These are phyloP conservation scores for Incurvaria masculella DNA, from an alignment of 2,888 invertebrate genomes.

Conservation along the genomic window DNA sequence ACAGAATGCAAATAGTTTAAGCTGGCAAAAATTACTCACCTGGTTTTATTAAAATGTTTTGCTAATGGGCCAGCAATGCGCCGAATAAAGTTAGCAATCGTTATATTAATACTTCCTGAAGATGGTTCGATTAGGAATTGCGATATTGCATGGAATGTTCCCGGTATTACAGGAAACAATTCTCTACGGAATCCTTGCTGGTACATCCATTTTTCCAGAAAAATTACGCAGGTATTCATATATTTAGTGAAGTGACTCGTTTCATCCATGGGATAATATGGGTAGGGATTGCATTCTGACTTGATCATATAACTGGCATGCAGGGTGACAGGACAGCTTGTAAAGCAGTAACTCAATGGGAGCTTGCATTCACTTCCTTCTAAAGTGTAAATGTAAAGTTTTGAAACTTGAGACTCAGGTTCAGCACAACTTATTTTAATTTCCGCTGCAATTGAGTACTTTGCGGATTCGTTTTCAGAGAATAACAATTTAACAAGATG, in stretches of 20 bases:
- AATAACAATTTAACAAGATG: background rate
- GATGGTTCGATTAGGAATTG: slow-evolving; percentile 25
- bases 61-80: slow-evolving; percentile 44
- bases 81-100: slow-evolving; percentile 38
- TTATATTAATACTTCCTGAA: slow-evolving; percentile 33
- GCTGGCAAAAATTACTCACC: slow-evolving; percentile 24
- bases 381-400: background rate
- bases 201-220: slow-evolving; percentile 48
- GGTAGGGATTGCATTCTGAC: slow-evolving; percentile 33
- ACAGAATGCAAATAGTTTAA: no score
- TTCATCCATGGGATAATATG: slow-evolving; percentile 33
- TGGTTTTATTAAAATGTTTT: slow-evolving; percentile 36
- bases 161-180: slow-evolving; percentile 41
- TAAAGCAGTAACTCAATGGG: slow-evolving; percentile 29
- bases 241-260: slow-evolving; percentile 31
- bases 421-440: slow-evolving; percentile 24
- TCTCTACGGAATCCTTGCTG: slow-evolving; percentile 48
- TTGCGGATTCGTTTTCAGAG: background rate
- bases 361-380: background rate
- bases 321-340: slow-evolving; percentile 37
- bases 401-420: background rate
- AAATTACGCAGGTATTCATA: slow-evolving; percentile 28
- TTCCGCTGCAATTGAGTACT: slow-evolving; percentile 27
- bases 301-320: slow-evolving; percentile 27
- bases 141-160: slow-evolving; percentile 41